Evolutionary conservation across 2,888 invertebrate genomes (phyloP).

Genomic region (Brachyptera putata): DNA sequence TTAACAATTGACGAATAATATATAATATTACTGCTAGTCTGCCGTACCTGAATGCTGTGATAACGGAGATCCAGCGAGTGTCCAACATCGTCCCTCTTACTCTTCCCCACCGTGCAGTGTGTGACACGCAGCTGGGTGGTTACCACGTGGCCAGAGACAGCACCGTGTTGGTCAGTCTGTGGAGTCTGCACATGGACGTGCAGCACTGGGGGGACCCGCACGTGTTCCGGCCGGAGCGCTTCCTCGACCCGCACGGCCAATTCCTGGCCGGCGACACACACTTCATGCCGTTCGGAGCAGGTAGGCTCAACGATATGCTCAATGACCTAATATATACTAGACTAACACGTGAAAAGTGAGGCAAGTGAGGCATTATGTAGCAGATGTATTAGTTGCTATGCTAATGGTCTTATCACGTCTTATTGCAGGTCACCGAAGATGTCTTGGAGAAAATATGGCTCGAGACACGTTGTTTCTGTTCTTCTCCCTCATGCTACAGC

Average conservation of each 20-base stretch:
- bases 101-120: constrained; percentile 34
- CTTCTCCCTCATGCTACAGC: constrained; percentile 25
- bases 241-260: constrained; percentile 30
- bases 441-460: constrained; percentile 30
- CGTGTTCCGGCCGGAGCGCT: constrained; percentile 36
- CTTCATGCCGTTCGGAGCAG: constrained; percentile 34
- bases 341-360: too few relatives aligned
- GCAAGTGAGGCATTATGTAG: too few relatives aligned
- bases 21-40: too few relatives aligned
- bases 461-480: constrained; percentile 29
- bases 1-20: too few relatives aligned
- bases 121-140: constrained; percentile 34
- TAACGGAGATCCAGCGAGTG: constrained; percentile 38
- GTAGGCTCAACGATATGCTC: too few relatives aligned
- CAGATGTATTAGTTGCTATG: too few relatives aligned
- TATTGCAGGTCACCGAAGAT: constrained; percentile 27
- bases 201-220: constrained; percentile 37
- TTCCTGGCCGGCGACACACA: constrained; percentile 37
- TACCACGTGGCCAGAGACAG: constrained; percentile 30
- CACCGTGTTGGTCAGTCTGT: constrained; percentile 33
- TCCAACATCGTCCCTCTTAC: constrained; percentile 35
- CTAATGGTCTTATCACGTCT: too few relatives aligned
- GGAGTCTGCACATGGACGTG: constrained; percentile 36
- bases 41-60: constrained; percentile 38
- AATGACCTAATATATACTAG: too few relatives aligned